Evolutionary conservation across 2,113 vertebrate species (phyloP).

Genomic region (Picathartes gymnocephalus): DNA sequence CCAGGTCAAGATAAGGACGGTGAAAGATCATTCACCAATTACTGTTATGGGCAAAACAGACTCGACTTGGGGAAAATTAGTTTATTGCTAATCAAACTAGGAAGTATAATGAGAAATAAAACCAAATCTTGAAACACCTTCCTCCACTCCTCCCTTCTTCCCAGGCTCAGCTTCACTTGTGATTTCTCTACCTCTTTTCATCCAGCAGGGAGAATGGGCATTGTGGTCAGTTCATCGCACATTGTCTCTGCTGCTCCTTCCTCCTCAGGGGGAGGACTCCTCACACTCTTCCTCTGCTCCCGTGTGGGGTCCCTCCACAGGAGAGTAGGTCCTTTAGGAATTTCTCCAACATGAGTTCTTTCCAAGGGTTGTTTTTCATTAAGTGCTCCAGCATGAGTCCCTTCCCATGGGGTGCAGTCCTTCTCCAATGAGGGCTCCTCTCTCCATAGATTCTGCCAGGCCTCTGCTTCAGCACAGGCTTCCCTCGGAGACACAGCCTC

Average conservation of each 20-base stretch:
- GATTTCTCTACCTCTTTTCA: not conserved
- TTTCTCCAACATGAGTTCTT: not conserved
- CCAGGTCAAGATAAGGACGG: not conserved
- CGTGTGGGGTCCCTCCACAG: not conserved
- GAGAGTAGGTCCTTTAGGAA: not conserved
- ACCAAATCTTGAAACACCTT: not conserved
- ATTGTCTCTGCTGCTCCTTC: not conserved
- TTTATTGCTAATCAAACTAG: not conserved
- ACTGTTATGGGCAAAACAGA: fast-evolving
- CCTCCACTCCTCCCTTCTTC: not conserved
- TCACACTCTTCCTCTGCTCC: not conserved
- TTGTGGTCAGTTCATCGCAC: not conserved
- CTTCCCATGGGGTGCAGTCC: not conserved
- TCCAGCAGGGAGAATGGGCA: not conserved
- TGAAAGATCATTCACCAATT: not conserved
- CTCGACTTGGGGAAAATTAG: not conserved
- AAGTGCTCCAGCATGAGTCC: not conserved
- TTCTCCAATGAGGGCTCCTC: not conserved
- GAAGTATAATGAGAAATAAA: not conserved
- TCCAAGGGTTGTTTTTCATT: fast-evolving
- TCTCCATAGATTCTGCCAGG: not conserved
- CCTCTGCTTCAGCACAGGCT: not conserved
- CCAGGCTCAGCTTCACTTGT: not conserved
- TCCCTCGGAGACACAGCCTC: not conserved
- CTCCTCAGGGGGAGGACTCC: not conserved